Evolutionary conservation across 1,140 invertebrate genomes (phyloP), one percentile per base, ranked within the genome.

Genomic region (Brevipalpus yothersi): DNA sequence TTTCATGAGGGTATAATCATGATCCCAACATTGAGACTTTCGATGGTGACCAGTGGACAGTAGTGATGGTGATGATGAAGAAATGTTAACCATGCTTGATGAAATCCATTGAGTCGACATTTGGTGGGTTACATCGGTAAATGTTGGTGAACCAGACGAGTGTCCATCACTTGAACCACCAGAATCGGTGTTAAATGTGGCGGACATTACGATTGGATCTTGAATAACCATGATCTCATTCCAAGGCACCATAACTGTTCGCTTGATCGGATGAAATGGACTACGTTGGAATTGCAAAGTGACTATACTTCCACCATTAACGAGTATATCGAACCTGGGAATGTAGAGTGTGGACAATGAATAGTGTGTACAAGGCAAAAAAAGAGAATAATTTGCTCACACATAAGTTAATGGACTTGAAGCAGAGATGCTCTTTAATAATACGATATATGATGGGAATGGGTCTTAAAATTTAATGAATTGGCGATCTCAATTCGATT

Each of bases 301-400:
- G 15, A 97, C 87, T 9, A 91, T 90, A n/a, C 92, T 90, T 56
- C 94, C 93, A 19, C 94, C 94, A 74, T 98, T 97, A 40, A 98
- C 92, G 65, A 98, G 74, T 47, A 98, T 82, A 75, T 97, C 93
- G 76, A 96, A 98, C 83, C 92, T 58, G n/a, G n/a, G n/a, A 45
- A 47, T 2, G 45, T n/a, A 19, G 13, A 19, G 7, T 47, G 31
- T 31, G 31, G 31, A 31, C 5, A 31, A 31, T 31, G 31, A 31
- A 31, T 47, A n/a, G 13, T 47, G 31, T 31, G 31, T 2, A 31
- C 31, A 31, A 31, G 31, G 31, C 31, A 2, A 2, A 31, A 31
- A 31, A 31, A 31, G 31, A 31, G 31, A 31, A 31, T 31, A 31
- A 31, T 31, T 5, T 31, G 31, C 31, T 3, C 31, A 31, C 31